Percentiles rank a stretch among this genome's conserved stretches.
phyloP scores from a whole-genome alignment of 2,113 vertebrate species.

The Limanda limanda region DNA sequence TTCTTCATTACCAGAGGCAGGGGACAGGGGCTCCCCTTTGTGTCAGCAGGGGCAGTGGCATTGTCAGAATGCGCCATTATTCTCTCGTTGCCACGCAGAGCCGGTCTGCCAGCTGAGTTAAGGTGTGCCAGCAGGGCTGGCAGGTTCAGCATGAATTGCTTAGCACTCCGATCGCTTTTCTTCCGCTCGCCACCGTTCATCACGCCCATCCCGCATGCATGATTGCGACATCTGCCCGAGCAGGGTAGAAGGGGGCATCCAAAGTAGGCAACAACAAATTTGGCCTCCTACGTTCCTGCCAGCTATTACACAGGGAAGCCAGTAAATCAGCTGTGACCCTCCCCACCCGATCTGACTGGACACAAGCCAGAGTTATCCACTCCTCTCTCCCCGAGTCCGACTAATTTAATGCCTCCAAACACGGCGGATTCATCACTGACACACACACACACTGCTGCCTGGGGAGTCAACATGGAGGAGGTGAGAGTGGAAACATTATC shows the following conservation, averaged over 20 bases:
- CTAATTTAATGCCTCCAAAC: conserved; percentile 77
- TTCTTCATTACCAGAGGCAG: conserved; percentile 65
- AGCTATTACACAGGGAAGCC: conserved; percentile 60
- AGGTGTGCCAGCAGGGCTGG: conserved; percentile 67
- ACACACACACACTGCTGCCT: conserved; percentile 21
- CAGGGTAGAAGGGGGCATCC: conserved; percentile 52
- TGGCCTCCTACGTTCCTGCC: conserved; percentile 52
- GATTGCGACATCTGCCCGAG: conserved; percentile 59
- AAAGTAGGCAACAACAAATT: conserved; percentile 70
- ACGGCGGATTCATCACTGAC: conserved; percentile 67
- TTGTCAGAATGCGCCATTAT: conserved; percentile 73
- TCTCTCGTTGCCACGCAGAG: conserved; percentile 59
- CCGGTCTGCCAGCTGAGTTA: conserved; percentile 62
- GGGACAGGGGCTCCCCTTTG: conserved; percentile 64
- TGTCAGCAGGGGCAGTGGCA: conserved; percentile 65
- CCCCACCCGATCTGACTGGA: conserved; percentile 68
- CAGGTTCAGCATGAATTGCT: conserved; percentile 66
- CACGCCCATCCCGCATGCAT: conserved; percentile 45
- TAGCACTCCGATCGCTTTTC: conserved; percentile 57
- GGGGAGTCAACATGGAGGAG: conserved; percentile 25
- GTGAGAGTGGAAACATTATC: conserved; percentile 47
- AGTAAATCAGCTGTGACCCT: conserved; percentile 77
- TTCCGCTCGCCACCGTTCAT: conserved; percentile 48
- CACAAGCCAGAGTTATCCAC: conserved; percentile 72
- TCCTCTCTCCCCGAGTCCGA: conserved; percentile 48